Conservation (phyloP, 2,888 invertebrate genomes). For the Silvanus unidentatus region DNA sequence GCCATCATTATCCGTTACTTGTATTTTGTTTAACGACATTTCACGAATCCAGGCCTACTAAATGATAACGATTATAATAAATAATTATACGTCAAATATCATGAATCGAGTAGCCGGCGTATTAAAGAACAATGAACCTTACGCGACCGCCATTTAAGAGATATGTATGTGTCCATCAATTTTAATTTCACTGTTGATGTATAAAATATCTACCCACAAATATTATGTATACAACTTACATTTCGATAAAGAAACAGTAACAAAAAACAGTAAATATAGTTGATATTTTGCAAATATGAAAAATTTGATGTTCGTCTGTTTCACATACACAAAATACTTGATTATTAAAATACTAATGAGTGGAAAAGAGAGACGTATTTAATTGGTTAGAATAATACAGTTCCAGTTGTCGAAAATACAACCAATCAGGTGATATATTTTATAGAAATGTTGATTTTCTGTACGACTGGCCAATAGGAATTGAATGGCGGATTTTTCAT, state of each 20-base stretch:
- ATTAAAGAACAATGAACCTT: constrained; percentile 53
- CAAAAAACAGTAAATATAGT: too few species aligned
- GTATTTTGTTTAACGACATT: too few species aligned
- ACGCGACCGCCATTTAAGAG: constrained; percentile 51
- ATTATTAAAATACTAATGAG: constrained; percentile 29
- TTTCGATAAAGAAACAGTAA: too few species aligned
- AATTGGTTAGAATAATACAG: constrained; percentile 50
- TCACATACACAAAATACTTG: too few species aligned
- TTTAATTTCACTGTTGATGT: constrained; percentile 35
- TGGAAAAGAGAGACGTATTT: constrained; percentile 40
- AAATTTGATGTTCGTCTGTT: too few species aligned
- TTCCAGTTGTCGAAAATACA: constrained; percentile 46
- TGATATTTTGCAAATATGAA: too few species aligned
- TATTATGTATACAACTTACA: too few species aligned
- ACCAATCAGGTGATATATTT: constrained; percentile 50
- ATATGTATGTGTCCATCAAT: constrained; percentile 43
- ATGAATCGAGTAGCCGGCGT: constrained; percentile 40
- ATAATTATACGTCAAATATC: constrained; percentile 33
- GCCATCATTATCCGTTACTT: not conserved
- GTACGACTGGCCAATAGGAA: constrained; percentile 38
- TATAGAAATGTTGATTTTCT: constrained; percentile 47
- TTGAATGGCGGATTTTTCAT: too few species aligned
- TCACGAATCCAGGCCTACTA: constrained; percentile 7
- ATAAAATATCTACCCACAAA: too few species aligned
- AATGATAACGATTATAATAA: constrained; percentile 33